Base-by-base conservation (phyloP, 2,113 vertebrate species). In the Ciconia maguari region DNA sequence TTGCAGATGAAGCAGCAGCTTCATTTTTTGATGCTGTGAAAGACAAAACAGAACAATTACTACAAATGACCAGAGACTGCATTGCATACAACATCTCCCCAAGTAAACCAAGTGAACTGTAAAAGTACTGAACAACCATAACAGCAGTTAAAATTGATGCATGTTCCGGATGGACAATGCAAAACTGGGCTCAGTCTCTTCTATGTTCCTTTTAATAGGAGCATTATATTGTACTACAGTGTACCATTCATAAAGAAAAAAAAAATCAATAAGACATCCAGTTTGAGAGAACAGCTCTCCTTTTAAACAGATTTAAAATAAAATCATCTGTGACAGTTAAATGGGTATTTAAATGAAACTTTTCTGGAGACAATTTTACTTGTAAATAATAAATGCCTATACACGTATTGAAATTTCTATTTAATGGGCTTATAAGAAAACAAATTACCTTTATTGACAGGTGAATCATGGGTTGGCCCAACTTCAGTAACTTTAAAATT, bases 401-500 rank as follows among this genome's bases (percentile, higher is more conserved):
- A 87, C 74, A 70, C 3, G 11, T 30, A 62, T 1, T 48, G 29
- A 83, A 51, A 76, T 68, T 78, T 57, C n/a, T 85, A 12, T 83
- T 77, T 65, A 65, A 34, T 17, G 1, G 29, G 17, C 16, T 66
- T 74, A 8, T 20, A 92, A 83, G n/a, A 89, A 85, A 46, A 4
- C 7, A 66, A 52, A 98, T 97, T 98, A 99, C 98, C 96, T 48
- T 94, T 42, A 68, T 91, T 29, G 62, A 95, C 38, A 51, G 36
- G 46, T 62, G 97, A 97, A 64, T 98, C 97, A 90, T 97, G 97
- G 65, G 98, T 98, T 57, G 98, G 85, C 49, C 95, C 87, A 87
- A 48, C 70, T 71, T 94, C 95, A 69, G 36, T 34, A 93, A 95
- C 97, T 97, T 62, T 27, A 77, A 96, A 95, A 93, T 90, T 22